Conservation (phyloP, 2,797 vertebrate genomes). For the Sebastolobus altivelis region DNA sequence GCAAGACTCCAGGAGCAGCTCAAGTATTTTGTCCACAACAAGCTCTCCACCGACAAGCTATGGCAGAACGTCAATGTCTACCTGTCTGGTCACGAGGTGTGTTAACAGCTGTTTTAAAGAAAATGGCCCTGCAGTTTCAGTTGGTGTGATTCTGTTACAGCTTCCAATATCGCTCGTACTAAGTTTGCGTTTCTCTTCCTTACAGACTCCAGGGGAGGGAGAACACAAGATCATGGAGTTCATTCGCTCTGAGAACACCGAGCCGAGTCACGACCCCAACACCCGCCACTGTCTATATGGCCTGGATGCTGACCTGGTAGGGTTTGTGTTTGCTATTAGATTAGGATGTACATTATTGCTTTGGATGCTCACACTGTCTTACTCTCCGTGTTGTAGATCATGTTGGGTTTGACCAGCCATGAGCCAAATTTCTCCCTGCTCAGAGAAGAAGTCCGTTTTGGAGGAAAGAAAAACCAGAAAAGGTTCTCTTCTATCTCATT, state of each 20-base stretch:
- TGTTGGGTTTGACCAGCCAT: conserved; percentile 98
- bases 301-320: conserved; percentile 98
- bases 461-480: conserved; percentile 96
- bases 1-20: conserved; percentile 95
- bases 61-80: conserved; percentile 95
- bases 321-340: conserved; percentile 20
- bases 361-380: not conserved
- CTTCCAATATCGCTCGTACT: not conserved
- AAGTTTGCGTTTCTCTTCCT: not conserved
- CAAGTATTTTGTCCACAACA: conserved; percentile 97
- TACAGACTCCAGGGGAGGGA: conserved; percentile 96
- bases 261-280: conserved; percentile 92
- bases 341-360: too few relatives aligned
- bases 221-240: conserved; percentile 99
- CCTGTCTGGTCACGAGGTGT: conserved; percentile 98
- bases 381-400: conserved; percentile 87
- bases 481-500: conserved; percentile 75
- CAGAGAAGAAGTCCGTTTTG: conserved; percentile 98
- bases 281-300: conserved; percentile 99
- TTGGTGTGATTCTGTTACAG: not conserved
- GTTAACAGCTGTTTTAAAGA: conserved; percentile 21
- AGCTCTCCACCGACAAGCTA: conserved; percentile 94
- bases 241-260: conserved; percentile 94
- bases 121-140: not conserved
- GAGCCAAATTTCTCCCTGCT: conserved; percentile 97